A percentile compares a stretch with the other conserved stretches of the same genome.
Evolutionary conservation across 2,797 vertebrate species (phyloP).

Genomic region (Sphenopsis melanotis): DNA sequence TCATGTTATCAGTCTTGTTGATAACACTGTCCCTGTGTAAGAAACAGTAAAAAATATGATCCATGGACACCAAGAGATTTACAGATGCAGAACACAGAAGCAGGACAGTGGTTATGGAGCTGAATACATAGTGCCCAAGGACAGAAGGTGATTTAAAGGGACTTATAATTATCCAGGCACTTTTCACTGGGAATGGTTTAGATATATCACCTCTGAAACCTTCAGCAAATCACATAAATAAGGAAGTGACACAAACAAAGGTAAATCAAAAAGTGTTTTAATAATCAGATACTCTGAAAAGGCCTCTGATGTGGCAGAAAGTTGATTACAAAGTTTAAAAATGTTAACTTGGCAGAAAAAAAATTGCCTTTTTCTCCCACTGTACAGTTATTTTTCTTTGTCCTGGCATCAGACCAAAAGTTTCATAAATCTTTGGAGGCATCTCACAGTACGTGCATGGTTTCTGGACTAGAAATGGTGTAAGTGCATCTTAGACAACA

Average conservation of each 20-base stretch:
- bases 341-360: not conserved
- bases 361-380: not conserved
- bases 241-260: not conserved
- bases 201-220: not conserved
- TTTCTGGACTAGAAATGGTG: not conserved
- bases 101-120: not conserved
- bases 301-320: not conserved
- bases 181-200: not conserved
- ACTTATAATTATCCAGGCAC: not conserved
- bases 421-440: not conserved
- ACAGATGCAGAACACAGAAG: not conserved
- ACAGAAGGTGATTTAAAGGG: not conserved
- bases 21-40: not conserved
- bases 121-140: not conserved
- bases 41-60: not conserved
- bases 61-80: not conserved
- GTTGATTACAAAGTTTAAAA: constrained; percentile 4
- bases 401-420: not conserved
- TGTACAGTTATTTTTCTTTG: not conserved
- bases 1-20: not conserved
- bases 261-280: not conserved
- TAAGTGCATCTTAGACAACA: not conserved
- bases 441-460: not conserved
- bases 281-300: not conserved
- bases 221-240: constrained; percentile 13